phyloP scores from a whole-genome alignment of 2,888 invertebrate species.

The Aphodius granarius region DNA sequence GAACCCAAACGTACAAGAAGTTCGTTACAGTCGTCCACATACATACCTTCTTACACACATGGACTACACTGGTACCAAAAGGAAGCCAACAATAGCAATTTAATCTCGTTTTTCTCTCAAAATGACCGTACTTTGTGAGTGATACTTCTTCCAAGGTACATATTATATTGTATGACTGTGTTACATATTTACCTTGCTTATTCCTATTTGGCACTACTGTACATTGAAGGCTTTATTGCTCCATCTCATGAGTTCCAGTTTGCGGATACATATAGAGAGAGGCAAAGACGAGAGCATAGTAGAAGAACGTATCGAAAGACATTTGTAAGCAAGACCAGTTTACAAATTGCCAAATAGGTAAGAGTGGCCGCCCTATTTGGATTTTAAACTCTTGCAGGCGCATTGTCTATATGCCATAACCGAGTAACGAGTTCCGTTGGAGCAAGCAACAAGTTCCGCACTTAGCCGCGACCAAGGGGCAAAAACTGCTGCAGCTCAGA shows the following conservation, averaged over 20 bases:
- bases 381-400: slow-evolving; percentile 2
- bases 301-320: neutral
- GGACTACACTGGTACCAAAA: neutral
- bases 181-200: neutral
- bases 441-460: no score
- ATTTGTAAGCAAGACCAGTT: slow-evolving; percentile 9
- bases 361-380: slow-evolving; percentile 12
- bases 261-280: neutral
- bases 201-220: neutral
- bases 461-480: neutral
- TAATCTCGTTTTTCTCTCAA: no score
- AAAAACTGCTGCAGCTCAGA: neutral
- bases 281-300: neutral
- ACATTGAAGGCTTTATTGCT: neutral
- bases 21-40: neutral
- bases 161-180: no score
- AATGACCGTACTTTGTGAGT: no score
- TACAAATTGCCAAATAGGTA: slow-evolving; percentile 21
- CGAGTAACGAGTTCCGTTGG: neutral
- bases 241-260: neutral
- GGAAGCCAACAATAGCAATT: no score
- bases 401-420: neutral
- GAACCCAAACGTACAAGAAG: slow-evolving; percentile 10
- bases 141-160: no score
- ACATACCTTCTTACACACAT: neutral